These are phyloP conservation scores for Eristalis pertinax DNA, from an alignment of 2,888 invertebrate species.

Conservation along the genomic window DNA sequence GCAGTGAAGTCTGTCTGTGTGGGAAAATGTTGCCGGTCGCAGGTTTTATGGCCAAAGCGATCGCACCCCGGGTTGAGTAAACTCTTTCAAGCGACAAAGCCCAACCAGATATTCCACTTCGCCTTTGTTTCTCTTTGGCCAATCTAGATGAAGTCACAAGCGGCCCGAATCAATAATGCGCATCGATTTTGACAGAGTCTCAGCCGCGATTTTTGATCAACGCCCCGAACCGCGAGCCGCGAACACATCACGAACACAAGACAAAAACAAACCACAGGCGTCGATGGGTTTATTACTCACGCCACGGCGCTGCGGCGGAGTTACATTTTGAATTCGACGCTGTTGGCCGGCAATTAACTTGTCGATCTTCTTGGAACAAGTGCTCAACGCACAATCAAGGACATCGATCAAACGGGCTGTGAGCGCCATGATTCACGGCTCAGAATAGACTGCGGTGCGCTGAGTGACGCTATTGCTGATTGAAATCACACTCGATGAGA, in stretches of 20 bases:
- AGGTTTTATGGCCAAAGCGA: not conserved
- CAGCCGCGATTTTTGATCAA: not conserved
- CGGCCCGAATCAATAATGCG: not conserved
- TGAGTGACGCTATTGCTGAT: constrained; percentile 25
- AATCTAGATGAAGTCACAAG: not conserved
- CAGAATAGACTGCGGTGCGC: not conserved
- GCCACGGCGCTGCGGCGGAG: not conserved
- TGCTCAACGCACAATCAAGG: constrained; percentile 36
- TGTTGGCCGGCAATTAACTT: constrained; percentile 55
- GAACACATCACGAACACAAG: not conserved
- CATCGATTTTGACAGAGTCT: not conserved
- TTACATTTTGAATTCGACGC: constrained; percentile 21
- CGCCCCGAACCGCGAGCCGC: not conserved
- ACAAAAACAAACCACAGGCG: not conserved
- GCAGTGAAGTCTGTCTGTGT: not conserved
- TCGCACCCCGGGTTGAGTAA: not conserved
- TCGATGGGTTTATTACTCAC: not conserved
- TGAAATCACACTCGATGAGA: constrained; percentile 20
- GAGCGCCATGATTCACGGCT: constrained; percentile 4
- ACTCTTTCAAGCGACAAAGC: not conserved
- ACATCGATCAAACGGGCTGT: constrained; percentile 16
- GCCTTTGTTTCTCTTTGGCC: not conserved
- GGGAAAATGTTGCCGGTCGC: not conserved
- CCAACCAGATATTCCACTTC: not conserved
- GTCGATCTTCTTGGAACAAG: constrained; percentile 44